phyloP scores from a whole-genome alignment of 2,888 invertebrate species.

The Hartigia nigra region DNA sequence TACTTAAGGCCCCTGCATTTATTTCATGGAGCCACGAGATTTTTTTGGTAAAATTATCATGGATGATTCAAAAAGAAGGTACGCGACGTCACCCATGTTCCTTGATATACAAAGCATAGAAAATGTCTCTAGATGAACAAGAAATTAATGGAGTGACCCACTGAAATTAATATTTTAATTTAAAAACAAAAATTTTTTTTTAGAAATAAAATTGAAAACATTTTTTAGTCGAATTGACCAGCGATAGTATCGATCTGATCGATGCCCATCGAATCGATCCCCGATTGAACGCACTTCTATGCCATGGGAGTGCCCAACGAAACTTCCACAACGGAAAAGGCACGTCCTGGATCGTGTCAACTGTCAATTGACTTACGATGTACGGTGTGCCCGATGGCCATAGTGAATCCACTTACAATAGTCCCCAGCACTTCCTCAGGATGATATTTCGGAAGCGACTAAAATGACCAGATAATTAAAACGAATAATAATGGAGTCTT shows the following conservation, averaged over 20 bases:
- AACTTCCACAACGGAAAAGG: conserved; percentile 55
- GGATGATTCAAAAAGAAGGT: neutral
- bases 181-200: neutral
- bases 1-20: neutral
- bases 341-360: conserved; percentile 55
- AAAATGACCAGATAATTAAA: neutral
- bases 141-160: neutral
- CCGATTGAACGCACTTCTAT: conserved; percentile 49
- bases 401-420: neutral
- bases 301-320: conserved; percentile 45
- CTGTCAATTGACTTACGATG: conserved; percentile 48
- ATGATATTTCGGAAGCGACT: neutral
- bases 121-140: neutral
- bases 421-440: neutral
- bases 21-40: neutral
- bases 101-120: neutral
- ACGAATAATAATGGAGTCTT: neutral
- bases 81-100: neutral
- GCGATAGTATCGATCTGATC: neutral
- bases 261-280: conserved; percentile 37
- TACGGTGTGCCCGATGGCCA: conserved; percentile 36
- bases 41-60: neutral
- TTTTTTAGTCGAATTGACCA: neutral
- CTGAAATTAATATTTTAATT: neutral
- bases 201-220: neutral